Base-by-base conservation (phyloP, 2,888 invertebrate species). In the Sphaerophoria rueppellii region DNA sequence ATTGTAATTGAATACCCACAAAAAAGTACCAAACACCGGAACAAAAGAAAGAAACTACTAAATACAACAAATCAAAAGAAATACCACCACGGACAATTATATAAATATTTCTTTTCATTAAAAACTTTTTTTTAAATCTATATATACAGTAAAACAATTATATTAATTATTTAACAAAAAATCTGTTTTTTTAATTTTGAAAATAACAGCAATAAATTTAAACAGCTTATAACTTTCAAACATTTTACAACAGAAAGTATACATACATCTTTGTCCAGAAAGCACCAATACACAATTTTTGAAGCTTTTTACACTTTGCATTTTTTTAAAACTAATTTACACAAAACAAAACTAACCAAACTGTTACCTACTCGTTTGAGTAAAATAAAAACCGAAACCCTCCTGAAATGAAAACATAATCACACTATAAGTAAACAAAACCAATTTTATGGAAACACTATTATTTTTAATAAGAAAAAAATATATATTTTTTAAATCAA, bases 341-440 rank as follows among this genome's bases (percentile, higher is more conserved):
- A 67, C 34, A 67, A 67, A 52, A 61, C 11, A 43, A 9, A 65
- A 9, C 48, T 40, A 12, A 40, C 14, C 16, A 55, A 77, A 60
- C 7, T 50, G 32, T 54, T 78, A 60, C 71, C 50, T 75, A 16
- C 43, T 52, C 60, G 50, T 32, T 63, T 60, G 67, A 71, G 69
- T 70, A 75, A 43, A 85, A 34, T 24, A 24, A 69, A 67, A 69
- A 85, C 69, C 63, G 69, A 57, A 85, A 73, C 85, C 85, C 81
- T 85, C 85, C 85, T 85, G 57, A 14, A 65, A 63, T 40, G 37
- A 35, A 73, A 71, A 48, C 85, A 85, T 73, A 85, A 58, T 81
- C 72, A 77, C 65, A 77, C 37, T 67, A 32, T 16, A 46, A 52
- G 32, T 43, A 65, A 70, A 55, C 7, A 57, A 57, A 70, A 14